Evolutionary conservation across 2,888 invertebrate genomes (phyloP), one percentile per base, ranked within the genome.

Genomic region (Galeopsomyia nigrocyanea): DNA sequence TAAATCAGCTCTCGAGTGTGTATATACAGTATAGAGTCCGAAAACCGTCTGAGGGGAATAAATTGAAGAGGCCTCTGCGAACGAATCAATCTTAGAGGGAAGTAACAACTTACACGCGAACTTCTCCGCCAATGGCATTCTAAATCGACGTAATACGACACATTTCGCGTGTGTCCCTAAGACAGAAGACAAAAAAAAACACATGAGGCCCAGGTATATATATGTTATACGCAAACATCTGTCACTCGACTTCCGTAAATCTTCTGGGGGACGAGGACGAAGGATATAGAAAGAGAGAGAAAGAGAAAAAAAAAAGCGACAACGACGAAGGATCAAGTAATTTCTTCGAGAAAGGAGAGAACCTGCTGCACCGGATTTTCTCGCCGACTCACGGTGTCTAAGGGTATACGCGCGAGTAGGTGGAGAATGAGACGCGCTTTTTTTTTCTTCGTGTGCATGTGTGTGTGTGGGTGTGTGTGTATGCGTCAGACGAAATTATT

Each of bases 361-460:
- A 66, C 73, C 65, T 70, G 66, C 62, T 19, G 21, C 69, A 51
- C 76, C 60, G 51, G 49, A 71, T 55, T 76, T 75, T 76, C 75
- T 57, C 62, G 79, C 65, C 75, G 60, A 77, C 78, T 80, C 79
- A 79, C 75, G 69, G 62, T 74, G 56, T 57, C 60, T 78, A 78
- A 79, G 74, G 76, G 76, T 73, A 47, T 14, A 26, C 63, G 39
- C 26, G 16, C 56, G 47, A 21, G 68, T 39, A 39, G 39, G 39
- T 39, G 39, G 39, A 39, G 22, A 21, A 58, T 22, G 39, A 39
- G 7, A 39, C 10, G 13, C 7, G 13, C 39, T 39, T 39, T 39
- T 39, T 39, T 39, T 39, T 39, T 7, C 39, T 7, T 39, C 39
- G 7, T 39, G 7, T 31, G 3, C 7, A 31, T n/a, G n/a, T n/a